Conservation (phyloP, 2,113 vertebrate genomes). For the Bos javanicus region DNA sequence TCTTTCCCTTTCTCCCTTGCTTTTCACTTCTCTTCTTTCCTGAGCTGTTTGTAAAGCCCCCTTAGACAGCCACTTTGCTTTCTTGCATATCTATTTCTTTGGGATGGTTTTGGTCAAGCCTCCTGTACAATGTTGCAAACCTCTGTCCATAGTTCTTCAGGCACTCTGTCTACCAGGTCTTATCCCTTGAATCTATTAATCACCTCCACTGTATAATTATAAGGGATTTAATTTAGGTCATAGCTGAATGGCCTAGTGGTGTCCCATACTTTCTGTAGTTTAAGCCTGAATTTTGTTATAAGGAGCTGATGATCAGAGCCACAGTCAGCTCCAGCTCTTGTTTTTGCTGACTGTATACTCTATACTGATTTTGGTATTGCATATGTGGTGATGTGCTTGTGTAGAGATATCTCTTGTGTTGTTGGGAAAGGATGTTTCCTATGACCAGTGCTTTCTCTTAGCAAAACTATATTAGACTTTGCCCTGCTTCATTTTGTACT, state of each 20-base stretch:
- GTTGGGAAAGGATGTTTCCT: not conserved
- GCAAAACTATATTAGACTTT: not conserved
- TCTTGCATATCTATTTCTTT: not conserved
- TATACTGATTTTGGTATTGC: not conserved
- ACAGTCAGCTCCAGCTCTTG: not conserved
- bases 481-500: not conserved
- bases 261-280: not conserved
- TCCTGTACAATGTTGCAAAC: not conserved
- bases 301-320: not conserved
- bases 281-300: not conserved
- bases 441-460: not conserved
- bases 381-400: not conserved
- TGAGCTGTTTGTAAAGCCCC: not conserved
- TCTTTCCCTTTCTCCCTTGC: no score
- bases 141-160: not conserved
- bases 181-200: not conserved
- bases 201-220: not conserved
- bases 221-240: not conserved
- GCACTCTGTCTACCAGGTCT: not conserved
- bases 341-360: not conserved
- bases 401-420: not conserved
- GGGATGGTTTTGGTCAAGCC: not conserved
- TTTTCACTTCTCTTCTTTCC: not conserved
- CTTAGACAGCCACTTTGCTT: not conserved
- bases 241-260: not conserved